Percentiles rank a stretch among this genome's conserved stretches.
Evolutionary conservation across 2,888 invertebrate genomes (phyloP).

Genomic region (Chaitophorus viminalis): DNA sequence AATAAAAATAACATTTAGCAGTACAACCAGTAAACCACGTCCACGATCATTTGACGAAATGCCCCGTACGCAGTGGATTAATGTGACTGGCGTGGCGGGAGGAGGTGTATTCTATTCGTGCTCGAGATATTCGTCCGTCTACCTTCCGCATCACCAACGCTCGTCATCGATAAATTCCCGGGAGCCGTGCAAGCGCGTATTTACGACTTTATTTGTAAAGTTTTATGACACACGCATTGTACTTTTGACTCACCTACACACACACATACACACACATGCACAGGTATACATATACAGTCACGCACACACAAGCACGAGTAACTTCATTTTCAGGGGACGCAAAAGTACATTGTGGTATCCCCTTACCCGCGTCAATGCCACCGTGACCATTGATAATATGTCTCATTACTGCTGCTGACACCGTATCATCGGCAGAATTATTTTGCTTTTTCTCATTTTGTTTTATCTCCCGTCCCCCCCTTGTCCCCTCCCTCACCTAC

Average conservation of each 20-base stretch:
- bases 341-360: not conserved
- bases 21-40: too few relatives aligned
- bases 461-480: too few relatives aligned
- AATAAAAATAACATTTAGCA: too few relatives aligned
- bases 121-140: not conserved
- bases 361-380: not conserved
- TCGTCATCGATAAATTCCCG: not conserved
- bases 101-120: constrained; percentile 15
- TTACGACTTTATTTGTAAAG: constrained; percentile 36
- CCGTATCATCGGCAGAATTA: constrained; percentile 27
- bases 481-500: too few relatives aligned
- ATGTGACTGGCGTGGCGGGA: not conserved
- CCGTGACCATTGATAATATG: not conserved
- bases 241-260: not conserved
- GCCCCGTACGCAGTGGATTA: not conserved
- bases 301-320: not conserved
- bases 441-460: constrained; percentile 18
- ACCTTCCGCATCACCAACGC: too few relatives aligned
- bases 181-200: not conserved
- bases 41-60: too few relatives aligned
- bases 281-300: not conserved
- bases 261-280: not conserved
- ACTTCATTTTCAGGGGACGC: constrained; percentile 1
- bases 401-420: constrained; percentile 14
- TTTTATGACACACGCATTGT: not conserved